Conservation (phyloP, 2,888 invertebrate species). For the Trissoscelio sp. region DNA sequence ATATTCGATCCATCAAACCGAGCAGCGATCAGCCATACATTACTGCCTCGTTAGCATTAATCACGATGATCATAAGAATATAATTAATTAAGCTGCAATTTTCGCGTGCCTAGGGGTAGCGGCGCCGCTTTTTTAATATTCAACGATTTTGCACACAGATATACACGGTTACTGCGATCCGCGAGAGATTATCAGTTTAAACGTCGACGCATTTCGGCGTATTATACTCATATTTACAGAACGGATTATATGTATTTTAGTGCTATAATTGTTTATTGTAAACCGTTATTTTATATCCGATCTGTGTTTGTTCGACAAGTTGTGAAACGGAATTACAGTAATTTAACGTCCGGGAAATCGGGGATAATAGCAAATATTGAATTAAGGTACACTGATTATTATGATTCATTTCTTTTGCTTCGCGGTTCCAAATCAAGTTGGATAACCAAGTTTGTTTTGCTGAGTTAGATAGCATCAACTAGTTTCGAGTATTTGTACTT, state of each 20-base stretch:
- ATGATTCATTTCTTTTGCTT: conserved; percentile 7
- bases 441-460: not conserved
- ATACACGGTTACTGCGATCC: not conserved
- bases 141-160: conserved; percentile 4
- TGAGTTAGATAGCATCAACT: not conserved
- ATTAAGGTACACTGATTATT: conserved; percentile 12
- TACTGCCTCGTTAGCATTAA: conserved; percentile 14
- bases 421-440: not conserved
- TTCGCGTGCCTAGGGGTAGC: not conserved
- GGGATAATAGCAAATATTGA: conserved; percentile 20
- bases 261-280: conserved; percentile 49
- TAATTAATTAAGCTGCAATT: conserved; percentile 17
- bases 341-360: not conserved
- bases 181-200: conserved; percentile 38
- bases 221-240: conserved; percentile 29
- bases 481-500: not conserved
- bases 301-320: conserved; percentile 23
- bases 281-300: conserved; percentile 44
- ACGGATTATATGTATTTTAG: conserved; percentile 39
- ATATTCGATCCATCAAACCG: too few species aligned
- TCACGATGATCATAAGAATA: conserved; percentile 1
- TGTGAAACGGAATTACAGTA: conserved; percentile 36
- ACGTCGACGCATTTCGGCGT: conserved; percentile 25
- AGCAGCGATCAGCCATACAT: conserved; percentile 9
- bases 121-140: not conserved